Base-by-base conservation (phyloP, 2,113 vertebrate species). In the Pterocles gutturalis region DNA sequence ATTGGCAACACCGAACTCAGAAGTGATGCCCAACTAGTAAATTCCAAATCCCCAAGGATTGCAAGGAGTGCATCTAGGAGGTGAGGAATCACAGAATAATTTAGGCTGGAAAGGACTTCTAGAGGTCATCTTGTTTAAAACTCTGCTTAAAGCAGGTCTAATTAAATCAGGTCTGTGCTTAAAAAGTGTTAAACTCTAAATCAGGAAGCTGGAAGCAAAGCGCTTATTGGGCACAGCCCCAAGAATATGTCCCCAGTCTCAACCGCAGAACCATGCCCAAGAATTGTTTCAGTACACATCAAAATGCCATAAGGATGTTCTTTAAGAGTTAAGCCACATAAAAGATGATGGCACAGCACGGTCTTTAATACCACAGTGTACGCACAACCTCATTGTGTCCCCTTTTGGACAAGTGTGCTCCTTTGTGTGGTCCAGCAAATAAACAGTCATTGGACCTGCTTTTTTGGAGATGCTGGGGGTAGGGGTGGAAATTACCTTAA, bases 261-360 rank as follows among this genome's bases (percentile, higher is more conserved):
- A 77, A 54, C 31, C 5, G 8, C 58, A 75, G 34, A 93, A 58
- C 10, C 7, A 41, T 25, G 13, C n/a, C 28, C 36, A 66, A 29
- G 21, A 53, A 46, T 11, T 17, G 25, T 28, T n/a, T 36, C 0
- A 0, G 29, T n/a, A 21, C 16, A 22, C 22, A 55, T 5, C 33
- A 33, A 53, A 76, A 67, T 0, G 2, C 18, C 57, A 0, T 2
- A 34, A 43, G 53, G 51, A 38, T 0, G 0, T 13, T 46, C 24
- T 78, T 25, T 2, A 48, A 15, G 70, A 55, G 20, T 11, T 24
- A 26, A 71, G 22, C 5, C 51, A 16, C 26, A 19, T 0, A 34
- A 58, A 57, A 2, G 48, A 26, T 0, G 36, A 43, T 7, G 21
- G 17, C 43, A 11, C 5, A 78, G 51, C 2, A 0, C 1, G 0